A percentile compares a stretch with the other conserved stretches of the same genome.
Conservation (phyloP, 1,140 invertebrate species). For the Drosophila nigromelanica region DNA sequence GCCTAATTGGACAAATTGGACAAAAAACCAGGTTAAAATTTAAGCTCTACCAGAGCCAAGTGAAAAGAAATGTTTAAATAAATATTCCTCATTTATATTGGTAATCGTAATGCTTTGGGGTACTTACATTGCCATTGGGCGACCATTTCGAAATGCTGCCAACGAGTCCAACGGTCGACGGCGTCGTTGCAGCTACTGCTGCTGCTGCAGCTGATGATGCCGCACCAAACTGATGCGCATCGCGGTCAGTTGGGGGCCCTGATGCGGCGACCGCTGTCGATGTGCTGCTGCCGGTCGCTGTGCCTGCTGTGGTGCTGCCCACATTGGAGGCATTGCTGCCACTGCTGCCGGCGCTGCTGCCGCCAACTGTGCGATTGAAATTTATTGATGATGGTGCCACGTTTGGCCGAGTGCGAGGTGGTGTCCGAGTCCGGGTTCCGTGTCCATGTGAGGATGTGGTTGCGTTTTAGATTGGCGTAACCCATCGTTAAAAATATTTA, state of each 20-base stretch:
- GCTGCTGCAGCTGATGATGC: slow-evolving; percentile 20
- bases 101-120: neutral
- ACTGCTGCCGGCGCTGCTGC: slow-evolving; percentile 73
- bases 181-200: slow-evolving; percentile 23
- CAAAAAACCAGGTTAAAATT: no score
- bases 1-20: no score
- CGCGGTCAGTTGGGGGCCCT: slow-evolving; percentile 27
- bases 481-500: slow-evolving; percentile 80
- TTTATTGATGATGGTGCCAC: slow-evolving; percentile 69
- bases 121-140: slow-evolving; percentile 82
- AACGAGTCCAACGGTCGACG: slow-evolving; percentile 49
- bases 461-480: slow-evolving; percentile 67
- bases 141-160: slow-evolving; percentile 77
- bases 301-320: slow-evolving; percentile 67
- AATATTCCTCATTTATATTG: neutral
- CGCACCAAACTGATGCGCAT: slow-evolving; percentile 36
- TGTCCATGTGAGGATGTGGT: slow-evolving; percentile 42
- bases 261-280: slow-evolving; percentile 62
- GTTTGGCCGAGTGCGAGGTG: slow-evolving; percentile 14
- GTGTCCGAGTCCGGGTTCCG: slow-evolving; percentile 15
- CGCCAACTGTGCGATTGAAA: slow-evolving; percentile 79
- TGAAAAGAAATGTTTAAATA: neutral
- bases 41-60: no score
- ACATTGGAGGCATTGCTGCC: slow-evolving; percentile 76
- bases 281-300: slow-evolving; percentile 66